These are phyloP conservation scores for Scomber scombrus DNA, from an alignment of 2,113 vertebrate species.

Conservation along the genomic window DNA sequence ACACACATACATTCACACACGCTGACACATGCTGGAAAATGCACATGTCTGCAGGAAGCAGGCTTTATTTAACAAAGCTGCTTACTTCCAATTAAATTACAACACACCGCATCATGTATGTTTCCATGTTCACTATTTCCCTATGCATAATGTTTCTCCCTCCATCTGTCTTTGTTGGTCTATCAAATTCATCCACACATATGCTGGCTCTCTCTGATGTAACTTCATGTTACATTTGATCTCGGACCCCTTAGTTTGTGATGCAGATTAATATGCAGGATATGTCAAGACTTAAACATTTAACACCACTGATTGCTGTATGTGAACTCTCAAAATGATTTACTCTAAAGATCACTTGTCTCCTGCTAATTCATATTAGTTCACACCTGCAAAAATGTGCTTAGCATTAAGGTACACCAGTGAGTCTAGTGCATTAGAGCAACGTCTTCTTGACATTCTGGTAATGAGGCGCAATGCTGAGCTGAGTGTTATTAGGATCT, in stretches of 20 bases:
- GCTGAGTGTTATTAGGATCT: slow-evolving; percentile 14
- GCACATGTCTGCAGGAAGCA: slow-evolving; percentile 1
- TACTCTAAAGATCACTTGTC: background rate
- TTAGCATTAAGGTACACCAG: background rate
- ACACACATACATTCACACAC: slow-evolving; percentile 6
- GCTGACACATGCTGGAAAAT: slow-evolving; percentile 11
- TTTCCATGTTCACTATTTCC: background rate
- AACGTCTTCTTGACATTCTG: slow-evolving; percentile 9
- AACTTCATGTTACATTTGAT: slow-evolving; percentile 57
- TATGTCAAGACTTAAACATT: slow-evolving; percentile 15
- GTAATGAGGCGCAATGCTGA: slow-evolving; percentile 22
- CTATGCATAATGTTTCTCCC: background rate
- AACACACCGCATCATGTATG: background rate
- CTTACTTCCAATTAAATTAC: background rate
- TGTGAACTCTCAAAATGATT: slow-evolving; percentile 5
- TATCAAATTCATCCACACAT: slow-evolving; percentile 13
- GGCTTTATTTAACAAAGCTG: slow-evolving; percentile 3
- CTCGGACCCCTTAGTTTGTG: slow-evolving; percentile 3
- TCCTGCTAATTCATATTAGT: slow-evolving; percentile 12
- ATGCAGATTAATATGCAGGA: slow-evolving; percentile 21
- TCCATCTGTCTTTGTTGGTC: background rate
- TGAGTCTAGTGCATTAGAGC: background rate
- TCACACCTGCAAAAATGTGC: slow-evolving; percentile 4
- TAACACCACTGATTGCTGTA: background rate
- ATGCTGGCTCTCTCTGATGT: slow-evolving; percentile 44